A percentile compares a stretch with the other conserved stretches of the same genome.
These are phyloP conservation scores for Papilio polyxenes DNA, from an alignment of 1,140 invertebrate genomes.

Conservation along the genomic window DNA sequence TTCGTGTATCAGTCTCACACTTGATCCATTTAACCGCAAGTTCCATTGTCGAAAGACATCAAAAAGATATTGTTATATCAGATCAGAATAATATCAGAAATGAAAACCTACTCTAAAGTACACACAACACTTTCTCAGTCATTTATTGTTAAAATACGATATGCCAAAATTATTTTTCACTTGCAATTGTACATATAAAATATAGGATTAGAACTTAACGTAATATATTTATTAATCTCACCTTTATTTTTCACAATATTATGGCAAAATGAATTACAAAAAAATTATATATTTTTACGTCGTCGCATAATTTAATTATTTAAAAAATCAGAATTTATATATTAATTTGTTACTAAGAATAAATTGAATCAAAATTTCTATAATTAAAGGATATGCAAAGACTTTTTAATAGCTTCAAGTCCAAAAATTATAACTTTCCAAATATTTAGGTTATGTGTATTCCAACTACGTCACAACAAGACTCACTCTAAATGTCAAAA, in stretches of 20 bases:
- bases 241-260: not conserved
- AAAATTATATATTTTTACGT: not conserved
- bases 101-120: not conserved
- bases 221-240: constrained; percentile 1
- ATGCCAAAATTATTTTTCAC: not conserved
- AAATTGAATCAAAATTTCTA: not conserved
- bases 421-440: not conserved
- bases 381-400: not conserved
- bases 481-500: not conserved
- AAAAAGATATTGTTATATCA: not conserved
- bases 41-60: not conserved
- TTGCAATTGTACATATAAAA: not conserved
- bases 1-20: constrained; percentile 20
- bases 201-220: not conserved
- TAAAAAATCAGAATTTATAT: not conserved
- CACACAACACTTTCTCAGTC: constrained; percentile 3
- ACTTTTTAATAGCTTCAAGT: not conserved
- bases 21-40: not conserved
- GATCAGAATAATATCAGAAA: not conserved
- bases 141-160: constrained; percentile 16
- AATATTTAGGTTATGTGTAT: not conserved
- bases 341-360: not conserved
- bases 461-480: not conserved
- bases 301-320: not conserved
- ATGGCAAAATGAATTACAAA: not conserved